Evolutionary conservation across 2,797 vertebrate species (phyloP).

Genomic region (Fistularia commersonii): DNA sequence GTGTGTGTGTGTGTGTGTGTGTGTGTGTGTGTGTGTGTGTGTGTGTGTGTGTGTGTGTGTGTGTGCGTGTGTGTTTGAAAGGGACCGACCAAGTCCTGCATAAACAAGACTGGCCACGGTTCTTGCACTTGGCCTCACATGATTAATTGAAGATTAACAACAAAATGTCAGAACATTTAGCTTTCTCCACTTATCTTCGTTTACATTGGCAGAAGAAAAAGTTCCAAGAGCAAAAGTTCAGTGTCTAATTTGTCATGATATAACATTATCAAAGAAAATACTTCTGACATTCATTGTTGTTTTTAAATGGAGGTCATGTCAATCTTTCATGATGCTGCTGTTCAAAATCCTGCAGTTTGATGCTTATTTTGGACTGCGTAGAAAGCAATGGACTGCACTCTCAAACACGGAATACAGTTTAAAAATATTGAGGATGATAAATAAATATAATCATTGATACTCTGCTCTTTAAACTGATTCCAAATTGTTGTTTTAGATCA

Average conservation of each 20-base stretch:
- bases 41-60: conserved; percentile 30
- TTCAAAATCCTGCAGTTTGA: not conserved
- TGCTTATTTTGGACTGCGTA: too few species aligned
- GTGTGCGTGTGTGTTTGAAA: conserved; percentile 23
- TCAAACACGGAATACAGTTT: too few species aligned
- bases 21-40: conserved; percentile 46
- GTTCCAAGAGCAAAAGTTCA: conserved; percentile 11
- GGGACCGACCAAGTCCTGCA: conserved; percentile 45
- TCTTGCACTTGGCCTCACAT: conserved; percentile 62
- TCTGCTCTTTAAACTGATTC: too few species aligned
- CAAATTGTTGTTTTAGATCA: too few species aligned
- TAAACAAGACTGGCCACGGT: conserved; percentile 58
- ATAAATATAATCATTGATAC: too few species aligned
- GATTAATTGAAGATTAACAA: conserved; percentile 60
- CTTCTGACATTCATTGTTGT: conserved; percentile 5
- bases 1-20: conserved; percentile 40
- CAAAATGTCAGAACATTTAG: conserved; percentile 58
- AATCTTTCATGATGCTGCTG: too few species aligned
- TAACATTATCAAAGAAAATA: conserved; percentile 19
- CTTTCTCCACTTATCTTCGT: conserved; percentile 38
- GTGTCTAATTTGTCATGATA: conserved; percentile 24
- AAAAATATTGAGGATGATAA: too few species aligned
- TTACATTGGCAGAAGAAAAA: conserved; percentile 7
- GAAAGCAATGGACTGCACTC: too few species aligned
- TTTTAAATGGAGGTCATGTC: too few species aligned